Evolutionary conservation across 2,113 vertebrate species (phyloP).

Genomic region (Ptilonorhynchus violaceus): DNA sequence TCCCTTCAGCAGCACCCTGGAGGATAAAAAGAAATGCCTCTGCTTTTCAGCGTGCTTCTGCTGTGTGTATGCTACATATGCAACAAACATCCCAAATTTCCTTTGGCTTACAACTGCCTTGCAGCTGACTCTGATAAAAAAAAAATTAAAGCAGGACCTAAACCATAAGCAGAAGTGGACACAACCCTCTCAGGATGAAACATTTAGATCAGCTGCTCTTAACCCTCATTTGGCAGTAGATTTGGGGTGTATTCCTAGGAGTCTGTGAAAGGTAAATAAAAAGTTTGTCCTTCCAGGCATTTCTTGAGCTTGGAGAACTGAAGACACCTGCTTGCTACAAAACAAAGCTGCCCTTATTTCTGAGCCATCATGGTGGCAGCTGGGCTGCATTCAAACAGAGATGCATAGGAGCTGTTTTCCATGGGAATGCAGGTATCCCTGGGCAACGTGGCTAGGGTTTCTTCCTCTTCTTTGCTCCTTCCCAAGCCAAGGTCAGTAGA

Average conservation of each 20-base stretch:
- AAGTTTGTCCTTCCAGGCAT: neutral
- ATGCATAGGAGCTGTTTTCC: neutral
- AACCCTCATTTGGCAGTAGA: neutral
- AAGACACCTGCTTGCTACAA: neutral
- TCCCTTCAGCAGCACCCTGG: neutral
- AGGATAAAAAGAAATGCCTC: neutral
- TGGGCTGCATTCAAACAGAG: neutral
- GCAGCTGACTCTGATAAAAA: neutral
- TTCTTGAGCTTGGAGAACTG: neutral
- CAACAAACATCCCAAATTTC: conserved; percentile 1
- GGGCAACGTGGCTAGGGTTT: neutral
- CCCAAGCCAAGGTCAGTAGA: neutral
- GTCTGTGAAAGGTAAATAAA: neutral
- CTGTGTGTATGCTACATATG: neutral
- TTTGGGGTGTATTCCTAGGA: neutral
- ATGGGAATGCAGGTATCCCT: neutral
- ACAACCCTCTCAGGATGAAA: neutral
- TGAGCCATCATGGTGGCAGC: neutral
- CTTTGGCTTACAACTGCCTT: conserved; percentile 4
- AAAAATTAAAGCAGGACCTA: neutral
- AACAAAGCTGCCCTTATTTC: neutral
- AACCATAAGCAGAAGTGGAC: neutral
- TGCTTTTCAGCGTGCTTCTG: neutral
- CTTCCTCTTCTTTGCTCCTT: neutral
- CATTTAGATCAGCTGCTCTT: neutral